Evolutionary conservation across 2,113 vertebrate species (phyloP), one percentile per base, ranked within the genome.

Genomic region (Aldabrachelys gigantea): DNA sequence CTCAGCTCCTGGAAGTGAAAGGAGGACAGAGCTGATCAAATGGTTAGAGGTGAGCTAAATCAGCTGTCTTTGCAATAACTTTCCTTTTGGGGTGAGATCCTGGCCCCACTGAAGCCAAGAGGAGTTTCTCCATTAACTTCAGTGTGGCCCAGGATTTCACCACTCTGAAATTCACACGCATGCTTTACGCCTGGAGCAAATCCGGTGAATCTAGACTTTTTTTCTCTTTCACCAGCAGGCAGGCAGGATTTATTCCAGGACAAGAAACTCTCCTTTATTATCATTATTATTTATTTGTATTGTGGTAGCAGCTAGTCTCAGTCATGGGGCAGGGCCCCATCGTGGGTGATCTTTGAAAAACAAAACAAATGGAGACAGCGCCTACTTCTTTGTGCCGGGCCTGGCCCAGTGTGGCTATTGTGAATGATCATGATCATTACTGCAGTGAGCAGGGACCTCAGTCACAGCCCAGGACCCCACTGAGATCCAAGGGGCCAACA

Each of bases 21-120:
- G 10, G 5, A 44, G 38, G 21, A 47, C 24, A 14, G 5, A 22
- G 72, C 22, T 44, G 69, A 38, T 24, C 69, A 47, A 41, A 27
- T 5, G 10, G 22, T 6, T 38, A 22, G 16, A 38, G n/a, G 38
- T 2, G 12, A 13, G 5, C 1, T 44, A 25, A 27, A 6, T 25
- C 24, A 25, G 21, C 13, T 44, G 21, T 41, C n/a, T 41, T 75
- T 75, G 69, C 69, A 38, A 16, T 76, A 76, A 47, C 22, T 25
- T 44, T 24, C 41, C 38, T 13, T 76, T 41, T 14, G 24, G 72
- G 41, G 41, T 76, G 41, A 47, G 14, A 47, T 47, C 72, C 38
- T 76, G 41, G 41, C 41, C 41, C 11, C 41, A 44, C 22, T 44
- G 41, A 76, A 14, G 72, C n/a, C 38, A 6, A 76, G 22, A 22